Evolutionary conservation across 2,888 invertebrate species (phyloP).

Genomic region (Drosophila longiperda): DNA sequence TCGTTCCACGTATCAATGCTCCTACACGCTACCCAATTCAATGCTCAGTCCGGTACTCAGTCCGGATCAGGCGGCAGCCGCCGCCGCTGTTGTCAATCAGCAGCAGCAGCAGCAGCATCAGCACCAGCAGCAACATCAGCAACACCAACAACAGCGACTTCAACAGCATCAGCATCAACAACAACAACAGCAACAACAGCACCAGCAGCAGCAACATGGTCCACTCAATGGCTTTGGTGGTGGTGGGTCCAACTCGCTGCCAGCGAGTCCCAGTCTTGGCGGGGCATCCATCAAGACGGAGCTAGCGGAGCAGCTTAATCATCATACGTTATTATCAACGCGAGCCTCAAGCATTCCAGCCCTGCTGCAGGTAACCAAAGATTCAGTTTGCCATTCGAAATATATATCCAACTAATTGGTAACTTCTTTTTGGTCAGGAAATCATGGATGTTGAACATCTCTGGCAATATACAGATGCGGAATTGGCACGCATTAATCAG

Average conservation of each 20-base stretch:
- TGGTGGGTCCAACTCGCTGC: slow-evolving; percentile 59
- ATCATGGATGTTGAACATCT: slow-evolving; percentile 98
- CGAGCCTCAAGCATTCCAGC: slow-evolving; percentile 86
- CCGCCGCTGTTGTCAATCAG: slow-evolving; percentile 55
- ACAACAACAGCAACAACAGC: slow-evolving; percentile 56
- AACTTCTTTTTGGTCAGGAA: slow-evolving; percentile 87
- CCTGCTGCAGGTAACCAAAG: slow-evolving; percentile 88
- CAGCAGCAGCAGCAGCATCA: slow-evolving; percentile 67
- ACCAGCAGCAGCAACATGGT: slow-evolving; percentile 51
- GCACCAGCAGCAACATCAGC: slow-evolving; percentile 62
- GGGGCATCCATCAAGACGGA: slow-evolving; percentile 85
- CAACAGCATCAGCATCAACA: slow-evolving; percentile 54
- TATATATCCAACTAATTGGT: neutral
- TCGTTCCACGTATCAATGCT: slow-evolving; percentile 97
- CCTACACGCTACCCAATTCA: slow-evolving; percentile 92
- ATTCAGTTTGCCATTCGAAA: neutral
- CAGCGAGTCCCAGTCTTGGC: slow-evolving; percentile 82
- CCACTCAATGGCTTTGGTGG: slow-evolving; percentile 62
- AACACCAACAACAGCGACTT: slow-evolving; percentile 55
- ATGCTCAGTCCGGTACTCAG: slow-evolving; percentile 86
- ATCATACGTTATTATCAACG: slow-evolving; percentile 32
- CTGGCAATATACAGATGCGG: slow-evolving; percentile 96
- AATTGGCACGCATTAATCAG: slow-evolving; percentile 88
- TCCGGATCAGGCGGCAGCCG: slow-evolving; percentile 83
- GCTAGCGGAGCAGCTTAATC: slow-evolving; percentile 77